Conservation (phyloP, 2,888 invertebrate species). For the Coleophora flavipennella region DNA sequence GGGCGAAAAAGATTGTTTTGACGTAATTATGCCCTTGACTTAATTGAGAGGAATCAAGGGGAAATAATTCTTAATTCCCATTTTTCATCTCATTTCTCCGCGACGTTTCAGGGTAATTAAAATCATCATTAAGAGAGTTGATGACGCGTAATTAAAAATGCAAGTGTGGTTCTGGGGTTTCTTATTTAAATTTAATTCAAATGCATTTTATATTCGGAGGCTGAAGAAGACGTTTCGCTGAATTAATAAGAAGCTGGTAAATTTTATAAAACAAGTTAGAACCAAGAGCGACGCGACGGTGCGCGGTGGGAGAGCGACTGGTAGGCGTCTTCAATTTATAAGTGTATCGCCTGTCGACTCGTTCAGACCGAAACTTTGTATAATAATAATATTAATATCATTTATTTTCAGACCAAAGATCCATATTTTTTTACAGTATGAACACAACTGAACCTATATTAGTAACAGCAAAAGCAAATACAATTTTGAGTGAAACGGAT, state of each 20-base stretch:
- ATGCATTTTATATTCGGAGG: slow-evolving; percentile 27
- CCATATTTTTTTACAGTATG: no score
- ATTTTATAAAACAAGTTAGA: slow-evolving; percentile 63
- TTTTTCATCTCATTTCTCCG: slow-evolving; percentile 3
- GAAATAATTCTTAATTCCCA: slow-evolving; percentile 5
- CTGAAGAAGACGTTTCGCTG: slow-evolving; percentile 44
- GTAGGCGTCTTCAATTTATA: slow-evolving; percentile 38
- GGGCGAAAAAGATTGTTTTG: slow-evolving; percentile 13
- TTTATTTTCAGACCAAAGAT: no score
- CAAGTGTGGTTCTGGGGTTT: no score
- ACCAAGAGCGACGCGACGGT: slow-evolving; percentile 12
- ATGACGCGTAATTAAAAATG: no score
- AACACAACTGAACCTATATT: no score
- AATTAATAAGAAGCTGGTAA: slow-evolving; percentile 59
- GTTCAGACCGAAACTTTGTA: no score
- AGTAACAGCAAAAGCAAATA: no score
- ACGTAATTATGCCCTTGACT: slow-evolving; percentile 13
- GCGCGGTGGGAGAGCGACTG: slow-evolving; percentile 28
- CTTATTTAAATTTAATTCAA: slow-evolving; percentile 12
- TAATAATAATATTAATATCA: no score
- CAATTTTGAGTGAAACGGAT: no score
- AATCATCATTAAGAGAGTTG: slow-evolving; percentile 2
- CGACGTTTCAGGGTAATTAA: slow-evolving; percentile 5
- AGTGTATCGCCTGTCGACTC: slow-evolving; percentile 25
- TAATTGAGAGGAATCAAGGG: slow-evolving; percentile 9